Percentiles rank a stretch among this genome's conserved stretches.
Conservation (phyloP, 2,113 vertebrate species). For the Tichodroma muraria region DNA sequence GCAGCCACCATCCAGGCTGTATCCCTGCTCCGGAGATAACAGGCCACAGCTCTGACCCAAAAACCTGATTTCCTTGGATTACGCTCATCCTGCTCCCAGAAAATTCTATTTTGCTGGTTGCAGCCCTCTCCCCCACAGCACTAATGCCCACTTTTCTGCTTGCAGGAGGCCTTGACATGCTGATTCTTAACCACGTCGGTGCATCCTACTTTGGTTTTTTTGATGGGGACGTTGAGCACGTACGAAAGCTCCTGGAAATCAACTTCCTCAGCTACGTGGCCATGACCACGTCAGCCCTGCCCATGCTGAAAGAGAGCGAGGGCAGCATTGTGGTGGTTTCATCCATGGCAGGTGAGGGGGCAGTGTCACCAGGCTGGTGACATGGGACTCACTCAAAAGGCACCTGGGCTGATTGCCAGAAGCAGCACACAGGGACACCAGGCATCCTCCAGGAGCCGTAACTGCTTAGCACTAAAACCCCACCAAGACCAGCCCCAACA, state of each 20-base stretch:
- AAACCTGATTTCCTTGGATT: background rate
- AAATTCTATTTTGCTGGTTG: background rate
- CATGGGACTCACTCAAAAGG: background rate
- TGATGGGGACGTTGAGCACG: background rate
- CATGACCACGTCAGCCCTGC: constrained; percentile 57
- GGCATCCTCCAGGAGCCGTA: background rate
- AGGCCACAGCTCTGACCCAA: background rate
- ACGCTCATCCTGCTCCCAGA: background rate
- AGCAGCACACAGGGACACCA: background rate
- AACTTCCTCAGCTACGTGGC: constrained; percentile 75
- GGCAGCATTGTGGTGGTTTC: constrained; percentile 73
- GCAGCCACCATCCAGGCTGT: background rate
- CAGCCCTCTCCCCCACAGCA: background rate
- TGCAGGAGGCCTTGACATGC: constrained; percentile 75
- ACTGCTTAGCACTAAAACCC: background rate
- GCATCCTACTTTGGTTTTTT: constrained; percentile 8
- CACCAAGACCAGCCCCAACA: background rate
- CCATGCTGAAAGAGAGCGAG: constrained; percentile 71
- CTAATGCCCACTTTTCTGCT: background rate
- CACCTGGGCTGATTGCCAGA: background rate
- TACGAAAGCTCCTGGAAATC: constrained; percentile 62
- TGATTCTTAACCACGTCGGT: constrained; percentile 73
- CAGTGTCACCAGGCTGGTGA: accelerated
- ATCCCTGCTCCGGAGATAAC: background rate
- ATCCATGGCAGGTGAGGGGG: constrained; percentile 70